Base-by-base conservation (phyloP, 2,797 vertebrate genomes). In the Staurois parvus region DNA sequence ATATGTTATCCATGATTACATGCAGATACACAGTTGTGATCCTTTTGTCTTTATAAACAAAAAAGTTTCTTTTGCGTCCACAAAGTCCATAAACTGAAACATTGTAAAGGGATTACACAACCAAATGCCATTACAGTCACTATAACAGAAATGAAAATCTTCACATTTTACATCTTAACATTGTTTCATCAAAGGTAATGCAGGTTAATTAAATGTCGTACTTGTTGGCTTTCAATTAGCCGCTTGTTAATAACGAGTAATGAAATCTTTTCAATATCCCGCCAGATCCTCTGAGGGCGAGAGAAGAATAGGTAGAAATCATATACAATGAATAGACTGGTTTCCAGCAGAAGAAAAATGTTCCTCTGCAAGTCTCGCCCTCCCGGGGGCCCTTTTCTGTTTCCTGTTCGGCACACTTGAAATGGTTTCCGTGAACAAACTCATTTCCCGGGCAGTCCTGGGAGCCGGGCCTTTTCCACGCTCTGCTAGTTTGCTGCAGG, bases 231-330 rank as follows among this genome's bases (percentile, higher is more conserved):
- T 79, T 79, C 56, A 67, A 79, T 84, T 78, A 84, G 21, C 34
- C 17, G 67, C 66, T 84, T 72, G 24, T 79, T 84, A 79, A 72
- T 84, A 26, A 52, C 37, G 8, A 79, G 37, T 66, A 73, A 84
- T 84, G 67, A 72, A 68, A 45, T 84, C 28, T 45, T 37, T 45
- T 48, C 62, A 66, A 69, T 78, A 69, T 82, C 28, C 34, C 15
- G 34, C 15, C 24, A 45, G 26, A 8, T 24, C 72, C 66, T 56
- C 29, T 1, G 21, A 64, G 59, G 10, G 9, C 30, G 10, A 29
- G 2, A 59, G 15, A 68, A 19, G 4, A 26, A 52, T 42, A 52
- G 0, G 1, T 30, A 59, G 52, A 24, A 59, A 8, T 59, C 21
- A 24, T 59, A 32, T 28, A 48, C 62, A 68, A 68, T 10, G 21